Percentiles rank a stretch among this genome's conserved stretches.
Evolutionary conservation across 2,113 vertebrate genomes (phyloP).

Genomic region (Myrmecobius fasciatus): DNA sequence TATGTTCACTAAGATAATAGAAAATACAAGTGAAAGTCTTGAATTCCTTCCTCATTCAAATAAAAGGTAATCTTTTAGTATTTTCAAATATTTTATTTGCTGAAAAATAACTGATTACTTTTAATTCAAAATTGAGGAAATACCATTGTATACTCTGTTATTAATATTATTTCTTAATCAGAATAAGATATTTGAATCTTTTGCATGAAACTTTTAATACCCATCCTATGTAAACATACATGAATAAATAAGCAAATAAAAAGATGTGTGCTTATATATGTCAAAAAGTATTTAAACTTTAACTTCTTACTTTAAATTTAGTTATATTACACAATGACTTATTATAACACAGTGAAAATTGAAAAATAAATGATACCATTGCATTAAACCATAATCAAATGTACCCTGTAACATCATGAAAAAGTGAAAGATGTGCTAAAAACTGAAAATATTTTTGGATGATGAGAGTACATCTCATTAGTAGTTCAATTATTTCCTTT

Average conservation of each 20-base stretch:
- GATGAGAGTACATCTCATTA: not conserved
- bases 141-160: not conserved
- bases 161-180: not conserved
- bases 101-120: not conserved
- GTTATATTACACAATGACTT: not conserved
- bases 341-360: not conserved
- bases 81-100: not conserved
- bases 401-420: not conserved
- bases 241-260: too few species aligned
- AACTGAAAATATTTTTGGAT: not conserved
- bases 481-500: not conserved
- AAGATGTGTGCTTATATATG: not conserved
- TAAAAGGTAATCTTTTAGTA: not conserved
- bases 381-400: not conserved
- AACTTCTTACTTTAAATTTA: not conserved
- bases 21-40: not conserved
- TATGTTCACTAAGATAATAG: not conserved
- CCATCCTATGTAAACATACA: not conserved
- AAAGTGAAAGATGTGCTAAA: not conserved
- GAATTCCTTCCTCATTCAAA: not conserved
- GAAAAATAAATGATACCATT: not conserved
- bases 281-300: not conserved
- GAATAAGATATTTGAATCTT: not conserved
- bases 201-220: not conserved
- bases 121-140: not conserved